Percentiles rank a stretch among this genome's conserved stretches.
phyloP scores from a whole-genome alignment of 2,797 vertebrate genomes.

The Carcharodon carcharias region DNA sequence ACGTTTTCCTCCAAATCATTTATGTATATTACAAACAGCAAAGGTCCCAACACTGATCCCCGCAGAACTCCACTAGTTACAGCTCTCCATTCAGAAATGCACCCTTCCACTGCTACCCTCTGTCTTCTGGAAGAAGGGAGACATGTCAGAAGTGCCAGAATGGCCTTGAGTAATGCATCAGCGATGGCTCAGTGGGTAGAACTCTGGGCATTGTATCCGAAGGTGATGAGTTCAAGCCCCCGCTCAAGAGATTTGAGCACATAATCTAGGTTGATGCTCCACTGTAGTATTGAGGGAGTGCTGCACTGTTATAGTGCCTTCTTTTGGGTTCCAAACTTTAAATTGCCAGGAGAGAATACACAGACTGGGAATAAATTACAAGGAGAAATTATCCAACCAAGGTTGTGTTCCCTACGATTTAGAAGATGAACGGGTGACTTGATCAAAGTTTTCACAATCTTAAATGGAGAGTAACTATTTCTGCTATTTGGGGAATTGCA shows the following conservation, averaged over 20 bases:
- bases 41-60: too few relatives aligned
- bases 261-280: not conserved
- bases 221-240: not conserved
- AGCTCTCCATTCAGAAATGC: too few relatives aligned
- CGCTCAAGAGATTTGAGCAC: not conserved
- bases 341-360: not conserved
- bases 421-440: not conserved
- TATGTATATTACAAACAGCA: too few relatives aligned
- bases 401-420: not conserved
- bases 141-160: too few relatives aligned
- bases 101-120: too few relatives aligned
- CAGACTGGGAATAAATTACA: too few relatives aligned
- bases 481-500: not conserved
- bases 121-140: too few relatives aligned
- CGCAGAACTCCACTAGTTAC: too few relatives aligned
- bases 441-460: not conserved
- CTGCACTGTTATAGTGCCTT: not conserved
- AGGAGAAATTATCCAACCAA: too few relatives aligned
- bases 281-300: not conserved
- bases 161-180: not conserved
- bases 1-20: too few relatives aligned
- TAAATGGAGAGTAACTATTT: not conserved
- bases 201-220: not conserved
- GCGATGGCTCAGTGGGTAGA: not conserved
- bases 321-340: not conserved